Conservation (phyloP, 2,888 invertebrate species). For the Rhamphomyia laevipes region DNA sequence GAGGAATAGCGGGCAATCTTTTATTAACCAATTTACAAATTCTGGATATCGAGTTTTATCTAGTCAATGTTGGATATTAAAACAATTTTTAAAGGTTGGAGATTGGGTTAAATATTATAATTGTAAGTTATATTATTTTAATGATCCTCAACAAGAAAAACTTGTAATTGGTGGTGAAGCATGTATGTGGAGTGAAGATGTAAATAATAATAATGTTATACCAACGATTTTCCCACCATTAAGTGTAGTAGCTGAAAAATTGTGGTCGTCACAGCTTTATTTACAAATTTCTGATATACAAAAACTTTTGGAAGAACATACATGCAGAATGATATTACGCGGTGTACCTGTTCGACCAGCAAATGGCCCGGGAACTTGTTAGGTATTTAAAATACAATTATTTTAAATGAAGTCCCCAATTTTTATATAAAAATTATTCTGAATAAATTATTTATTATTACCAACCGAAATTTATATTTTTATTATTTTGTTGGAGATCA, state of each 20-base stretch:
- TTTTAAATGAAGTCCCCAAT: too few relatives aligned
- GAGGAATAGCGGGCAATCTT: slow-evolving; percentile 38
- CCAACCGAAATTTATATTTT: too few relatives aligned
- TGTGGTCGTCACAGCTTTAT: slow-evolving; percentile 71
- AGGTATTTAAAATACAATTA: too few relatives aligned
- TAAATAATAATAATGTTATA: slow-evolving; percentile 52
- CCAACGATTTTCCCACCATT: slow-evolving; percentile 72
- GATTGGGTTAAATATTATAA: slow-evolving; percentile 60
- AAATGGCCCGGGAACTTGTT: too few relatives aligned
- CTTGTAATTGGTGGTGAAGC: slow-evolving; percentile 81
- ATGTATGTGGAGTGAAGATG: slow-evolving; percentile 86
- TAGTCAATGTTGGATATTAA: slow-evolving; percentile 82
- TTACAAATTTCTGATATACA: slow-evolving; percentile 17
- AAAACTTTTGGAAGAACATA: slow-evolving; percentile 55
- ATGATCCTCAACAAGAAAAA: slow-evolving; percentile 56
- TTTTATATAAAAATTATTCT: too few relatives aligned
- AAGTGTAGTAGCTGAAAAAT: slow-evolving; percentile 71
- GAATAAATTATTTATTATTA: too few relatives aligned
- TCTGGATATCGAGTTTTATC: slow-evolving; percentile 54
- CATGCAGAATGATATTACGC: slow-evolving; percentile 50
- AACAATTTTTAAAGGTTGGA: slow-evolving; percentile 52
- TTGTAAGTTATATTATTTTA: slow-evolving; percentile 47
- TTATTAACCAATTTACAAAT: slow-evolving; percentile 41
- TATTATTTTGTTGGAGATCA: too few relatives aligned
- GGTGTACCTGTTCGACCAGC: slow-evolving; percentile 55